Conservation (phyloP, 2,797 vertebrate species). For the Coregonus suidteri region DNA sequence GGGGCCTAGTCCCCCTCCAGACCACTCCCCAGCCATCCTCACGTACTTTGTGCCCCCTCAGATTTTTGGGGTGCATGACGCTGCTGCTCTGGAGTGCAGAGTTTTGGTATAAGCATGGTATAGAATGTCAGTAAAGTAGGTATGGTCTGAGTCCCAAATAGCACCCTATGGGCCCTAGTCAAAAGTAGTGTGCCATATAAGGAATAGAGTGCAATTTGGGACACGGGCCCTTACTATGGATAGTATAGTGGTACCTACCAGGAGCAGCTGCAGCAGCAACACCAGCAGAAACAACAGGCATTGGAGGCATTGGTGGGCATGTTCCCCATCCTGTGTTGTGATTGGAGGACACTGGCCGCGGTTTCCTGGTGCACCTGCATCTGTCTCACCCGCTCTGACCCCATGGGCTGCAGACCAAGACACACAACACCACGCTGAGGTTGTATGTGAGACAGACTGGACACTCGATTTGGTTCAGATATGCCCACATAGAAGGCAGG, state of each 20-base stretch:
- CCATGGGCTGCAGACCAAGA: constrained; percentile 66
- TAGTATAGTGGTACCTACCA: constrained; percentile 77
- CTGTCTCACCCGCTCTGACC: constrained; percentile 80
- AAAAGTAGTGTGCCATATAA: not conserved
- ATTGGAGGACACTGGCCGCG: constrained; percentile 73
- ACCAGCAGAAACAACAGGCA: constrained; percentile 99
- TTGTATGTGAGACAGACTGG: not conserved
- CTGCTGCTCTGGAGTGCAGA: not conserved
- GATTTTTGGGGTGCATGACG: no score
- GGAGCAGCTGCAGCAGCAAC: constrained; percentile 98
- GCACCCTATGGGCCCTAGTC: not conserved
- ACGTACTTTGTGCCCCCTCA: no score
- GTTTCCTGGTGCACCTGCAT: constrained; percentile 80
- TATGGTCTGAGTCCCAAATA: not conserved
- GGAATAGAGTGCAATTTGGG: not conserved
- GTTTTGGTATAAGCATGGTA: not conserved
- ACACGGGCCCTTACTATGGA: not conserved
- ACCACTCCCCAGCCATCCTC: no score
- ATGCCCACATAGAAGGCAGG: not conserved
- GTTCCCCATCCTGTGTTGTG: constrained; percentile 71
- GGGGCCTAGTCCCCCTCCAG: no score
- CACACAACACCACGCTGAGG: constrained; percentile 18
- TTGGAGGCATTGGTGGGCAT: constrained; percentile 79
- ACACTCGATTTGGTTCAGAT: not conserved
- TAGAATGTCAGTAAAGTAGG: not conserved